These are phyloP conservation scores for Ganaspis brasiliensis DNA, from an alignment of 2,888 invertebrate genomes.

Conservation along the genomic window DNA sequence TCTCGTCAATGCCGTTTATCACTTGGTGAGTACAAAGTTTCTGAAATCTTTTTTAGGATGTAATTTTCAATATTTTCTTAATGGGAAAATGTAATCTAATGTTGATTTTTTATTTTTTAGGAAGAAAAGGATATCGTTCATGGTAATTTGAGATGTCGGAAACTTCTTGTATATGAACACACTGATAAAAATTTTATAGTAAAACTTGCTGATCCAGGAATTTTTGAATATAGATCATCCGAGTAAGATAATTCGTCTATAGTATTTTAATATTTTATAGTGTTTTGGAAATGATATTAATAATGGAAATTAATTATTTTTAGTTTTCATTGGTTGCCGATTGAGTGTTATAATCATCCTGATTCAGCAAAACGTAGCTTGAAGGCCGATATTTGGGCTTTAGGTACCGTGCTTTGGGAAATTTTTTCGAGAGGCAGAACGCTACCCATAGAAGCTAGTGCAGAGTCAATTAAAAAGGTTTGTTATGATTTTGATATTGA, in stretches of 20 bases:
- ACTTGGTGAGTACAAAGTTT: constrained; percentile 88
- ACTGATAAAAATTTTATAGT: constrained; percentile 87
- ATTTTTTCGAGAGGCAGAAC: constrained; percentile 90
- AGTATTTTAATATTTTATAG: constrained; percentile 14
- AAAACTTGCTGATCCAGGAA: constrained; percentile 92
- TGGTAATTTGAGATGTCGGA: constrained; percentile 91
- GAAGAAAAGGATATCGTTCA: constrained; percentile 91
- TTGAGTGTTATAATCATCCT: constrained; percentile 89
- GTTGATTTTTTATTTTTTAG: constrained; percentile 75
- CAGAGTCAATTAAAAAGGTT: constrained; percentile 79
- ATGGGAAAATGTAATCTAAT: constrained; percentile 17
- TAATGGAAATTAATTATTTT: constrained; percentile 52
- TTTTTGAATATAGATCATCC: constrained; percentile 79
- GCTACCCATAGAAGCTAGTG: constrained; percentile 75
- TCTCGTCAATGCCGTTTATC: constrained; percentile 92
- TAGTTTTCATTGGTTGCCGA: constrained; percentile 95
- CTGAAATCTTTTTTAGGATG: constrained; percentile 25
- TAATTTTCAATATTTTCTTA: background rate
- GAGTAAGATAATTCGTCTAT: constrained; percentile 84
- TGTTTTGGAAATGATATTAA: constrained; percentile 38
- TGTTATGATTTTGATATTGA: background rate
- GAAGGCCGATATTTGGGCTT: constrained; percentile 94
- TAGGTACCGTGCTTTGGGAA: constrained; percentile 96
- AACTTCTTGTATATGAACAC: constrained; percentile 89
- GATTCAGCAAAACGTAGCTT: constrained; percentile 86